These are phyloP conservation scores for Eubucco bourcierii DNA, from an alignment of 2,113 vertebrate species.

Conservation along the genomic window DNA sequence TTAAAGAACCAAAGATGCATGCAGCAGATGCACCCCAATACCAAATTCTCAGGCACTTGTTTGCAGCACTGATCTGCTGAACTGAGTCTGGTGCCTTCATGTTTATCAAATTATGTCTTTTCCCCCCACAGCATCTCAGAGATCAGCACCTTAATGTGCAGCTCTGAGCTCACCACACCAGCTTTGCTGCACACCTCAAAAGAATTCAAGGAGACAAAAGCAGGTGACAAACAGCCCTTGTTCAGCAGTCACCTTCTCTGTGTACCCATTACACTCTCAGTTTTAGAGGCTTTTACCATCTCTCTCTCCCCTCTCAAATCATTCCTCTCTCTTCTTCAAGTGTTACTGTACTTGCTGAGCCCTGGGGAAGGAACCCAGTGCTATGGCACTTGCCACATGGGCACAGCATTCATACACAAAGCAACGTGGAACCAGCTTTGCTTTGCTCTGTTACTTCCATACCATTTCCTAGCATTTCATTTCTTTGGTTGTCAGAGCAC, in stretches of 20 bases:
- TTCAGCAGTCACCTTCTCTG: neutral
- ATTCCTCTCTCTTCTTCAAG: neutral
- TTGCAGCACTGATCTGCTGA: neutral
- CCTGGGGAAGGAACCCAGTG: neutral
- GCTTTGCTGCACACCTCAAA: neutral
- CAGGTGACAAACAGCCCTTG: neutral
- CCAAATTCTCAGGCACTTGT: neutral
- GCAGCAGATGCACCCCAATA: neutral
- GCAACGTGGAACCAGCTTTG: neutral
- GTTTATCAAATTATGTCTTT: neutral
- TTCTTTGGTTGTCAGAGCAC: neutral
- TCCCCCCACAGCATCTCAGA: neutral
- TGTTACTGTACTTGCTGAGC: neutral
- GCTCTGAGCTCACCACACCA: neutral
- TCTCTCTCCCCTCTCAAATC: neutral
- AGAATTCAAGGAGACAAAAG: neutral
- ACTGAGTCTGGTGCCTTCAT: neutral
- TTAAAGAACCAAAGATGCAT: neutral
- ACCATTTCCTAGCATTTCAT: neutral
- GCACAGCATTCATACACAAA: neutral
- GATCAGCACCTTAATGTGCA: neutral
- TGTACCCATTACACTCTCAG: neutral
- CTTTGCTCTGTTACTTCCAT: neutral
- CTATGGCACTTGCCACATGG: neutral
- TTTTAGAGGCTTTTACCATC: neutral